phyloP scores from a whole-genome alignment of 2,113 vertebrate species.

The Microtus oregoni region DNA sequence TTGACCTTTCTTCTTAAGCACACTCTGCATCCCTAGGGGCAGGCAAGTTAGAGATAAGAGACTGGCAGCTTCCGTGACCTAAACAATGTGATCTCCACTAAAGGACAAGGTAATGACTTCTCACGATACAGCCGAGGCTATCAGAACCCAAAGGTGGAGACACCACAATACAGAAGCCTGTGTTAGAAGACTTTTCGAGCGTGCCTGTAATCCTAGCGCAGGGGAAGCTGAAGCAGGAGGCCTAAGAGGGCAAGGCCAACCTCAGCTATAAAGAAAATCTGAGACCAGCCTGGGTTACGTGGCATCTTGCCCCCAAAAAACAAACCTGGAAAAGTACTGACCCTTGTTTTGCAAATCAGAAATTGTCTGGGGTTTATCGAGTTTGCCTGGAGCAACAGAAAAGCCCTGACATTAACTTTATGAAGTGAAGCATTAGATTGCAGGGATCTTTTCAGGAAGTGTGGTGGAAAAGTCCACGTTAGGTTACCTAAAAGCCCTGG shows the following conservation, averaged over 20 bases:
- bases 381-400: constrained; percentile 21
- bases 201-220: not conserved
- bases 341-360: not conserved
- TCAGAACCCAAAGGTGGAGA: constrained; percentile 51
- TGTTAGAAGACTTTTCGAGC: not conserved
- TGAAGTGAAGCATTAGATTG: not conserved
- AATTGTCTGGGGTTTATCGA: not conserved
- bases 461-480: not conserved
- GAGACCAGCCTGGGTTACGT: not conserved
- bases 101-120: constrained; percentile 56
- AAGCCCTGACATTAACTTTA: constrained; percentile 16
- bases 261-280: not conserved
- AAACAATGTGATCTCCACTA: constrained; percentile 20
- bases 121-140: constrained; percentile 61
- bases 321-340: not conserved
- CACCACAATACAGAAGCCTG: not conserved
- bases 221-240: not conserved
- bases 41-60: constrained; percentile 35
- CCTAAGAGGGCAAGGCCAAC: not conserved
- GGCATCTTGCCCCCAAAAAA: not conserved
- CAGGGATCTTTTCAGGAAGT: too few relatives aligned
- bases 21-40: constrained; percentile 18
- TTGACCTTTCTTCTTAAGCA: constrained; percentile 22
- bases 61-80: constrained; percentile 14
- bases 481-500: not conserved